phyloP scores from a whole-genome alignment of 2,797 vertebrate genomes.

The Sciurus vulgaris region DNA sequence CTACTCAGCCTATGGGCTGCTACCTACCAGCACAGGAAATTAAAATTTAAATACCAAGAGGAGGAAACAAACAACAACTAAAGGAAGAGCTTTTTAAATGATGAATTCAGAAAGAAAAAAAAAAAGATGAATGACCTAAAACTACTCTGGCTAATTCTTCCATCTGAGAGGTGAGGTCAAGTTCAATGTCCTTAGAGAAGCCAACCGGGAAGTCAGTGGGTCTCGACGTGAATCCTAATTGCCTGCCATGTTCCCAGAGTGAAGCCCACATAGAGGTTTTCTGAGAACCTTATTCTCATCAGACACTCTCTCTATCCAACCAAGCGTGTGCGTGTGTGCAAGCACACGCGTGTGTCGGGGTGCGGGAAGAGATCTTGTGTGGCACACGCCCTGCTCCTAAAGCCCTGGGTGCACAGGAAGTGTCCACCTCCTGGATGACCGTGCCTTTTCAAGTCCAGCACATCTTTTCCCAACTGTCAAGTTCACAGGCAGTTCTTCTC shows the following conservation, averaged over 20 bases:
- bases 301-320: too few relatives aligned
- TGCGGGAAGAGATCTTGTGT: neutral
- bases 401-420: neutral
- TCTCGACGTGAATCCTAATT: neutral
- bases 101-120: conserved; percentile 37
- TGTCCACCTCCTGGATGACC: neutral
- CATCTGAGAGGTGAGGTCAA: neutral
- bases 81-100: conserved; percentile 68
- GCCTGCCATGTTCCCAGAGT: neutral
- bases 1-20: neutral
- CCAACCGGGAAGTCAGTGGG: neutral
- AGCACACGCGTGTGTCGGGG: neutral
- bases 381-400: too few relatives aligned
- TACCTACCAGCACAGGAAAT: conserved; percentile 50
- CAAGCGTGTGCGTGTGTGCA: neutral
- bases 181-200: neutral
- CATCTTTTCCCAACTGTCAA: neutral
- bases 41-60: neutral
- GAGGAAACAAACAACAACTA: neutral
- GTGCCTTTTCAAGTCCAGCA: neutral
- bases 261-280: neutral
- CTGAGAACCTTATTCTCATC: neutral
- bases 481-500: neutral
- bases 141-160: conserved; percentile 38
- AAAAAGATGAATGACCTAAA: neutral